These are phyloP conservation scores for Spondyliosoma cantharus DNA, from an alignment of 2,797 vertebrate species.

Conservation along the genomic window DNA sequence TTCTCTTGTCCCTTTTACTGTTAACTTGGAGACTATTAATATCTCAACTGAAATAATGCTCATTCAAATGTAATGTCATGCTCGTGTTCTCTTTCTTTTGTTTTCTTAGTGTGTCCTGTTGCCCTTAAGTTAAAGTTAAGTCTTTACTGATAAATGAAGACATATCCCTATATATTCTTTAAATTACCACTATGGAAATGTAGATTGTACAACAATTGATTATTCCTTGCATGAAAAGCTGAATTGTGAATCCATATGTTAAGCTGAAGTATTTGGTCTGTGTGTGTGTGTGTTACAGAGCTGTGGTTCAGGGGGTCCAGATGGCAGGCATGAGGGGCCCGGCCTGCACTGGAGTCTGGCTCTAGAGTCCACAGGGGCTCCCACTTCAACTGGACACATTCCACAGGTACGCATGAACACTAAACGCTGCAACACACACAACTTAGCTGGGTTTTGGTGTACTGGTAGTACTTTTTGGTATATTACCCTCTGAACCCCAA, in stretches of 20 bases:
- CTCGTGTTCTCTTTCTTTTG: no score
- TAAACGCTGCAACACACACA: constrained; percentile 14
- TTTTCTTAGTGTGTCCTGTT: neutral
- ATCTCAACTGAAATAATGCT: neutral
- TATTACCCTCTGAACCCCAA: no score
- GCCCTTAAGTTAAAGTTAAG: neutral
- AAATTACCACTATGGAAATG: neutral
- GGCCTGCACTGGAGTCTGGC: constrained; percentile 84
- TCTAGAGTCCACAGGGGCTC: constrained; percentile 86
- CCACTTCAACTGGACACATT: constrained; percentile 87
- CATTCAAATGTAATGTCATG: neutral
- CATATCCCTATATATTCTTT: neutral
- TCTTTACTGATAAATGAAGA: neutral
- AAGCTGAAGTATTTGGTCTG: constrained; percentile 10
- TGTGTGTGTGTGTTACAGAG: constrained; percentile 69
- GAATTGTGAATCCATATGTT: neutral
- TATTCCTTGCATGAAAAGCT: neutral
- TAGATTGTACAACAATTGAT: neutral
- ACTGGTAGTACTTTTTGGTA: no score
- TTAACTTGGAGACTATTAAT: neutral
- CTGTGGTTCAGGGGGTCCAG: constrained; percentile 83
- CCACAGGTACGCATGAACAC: constrained; percentile 80
- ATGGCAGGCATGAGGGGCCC: constrained; percentile 85
- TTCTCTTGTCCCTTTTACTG: neutral
- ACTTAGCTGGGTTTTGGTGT: no score